Evolutionary conservation across 2,888 invertebrate species (phyloP), one percentile per base, ranked within the genome.

Genomic region (Blastobasis adustella): DNA sequence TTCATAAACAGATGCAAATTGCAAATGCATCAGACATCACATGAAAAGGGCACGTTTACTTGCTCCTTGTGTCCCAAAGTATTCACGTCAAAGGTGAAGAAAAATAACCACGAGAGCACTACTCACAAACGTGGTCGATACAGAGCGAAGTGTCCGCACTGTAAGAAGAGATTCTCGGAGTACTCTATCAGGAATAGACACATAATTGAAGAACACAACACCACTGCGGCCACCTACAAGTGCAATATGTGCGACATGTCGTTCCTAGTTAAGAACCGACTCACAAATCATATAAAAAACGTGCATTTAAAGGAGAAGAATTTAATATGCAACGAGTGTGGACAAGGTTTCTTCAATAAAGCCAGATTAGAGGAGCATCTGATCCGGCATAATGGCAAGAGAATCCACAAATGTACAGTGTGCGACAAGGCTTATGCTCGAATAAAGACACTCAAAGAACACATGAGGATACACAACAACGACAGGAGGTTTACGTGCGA

Each of bases 381-480:
- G 87, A 67, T 87, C 0, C 82, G 79, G 4, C 87, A 88, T 57
- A 81, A 79, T 7, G 87, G 86, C 0, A 82, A 86, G 37, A 64
- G 79, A 9, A 79, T 83, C 0, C 82, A 76, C 43, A 79, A 82
- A 41, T 87, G 87, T 54, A 72, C 64, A 0, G 79, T 85, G 0
- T 87, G 87, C 46, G 56, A 62, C 0, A 87, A 86, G 36, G 76
- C 86, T 0, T 87, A 85, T 45, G 85, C 86, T 0, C 71, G 87
- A 37, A 85, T 83, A 56, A 86, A 86, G 44, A 87, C 86, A 0
- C 50, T 87, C 5, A 59, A 79, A 0, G 84, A 86, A 49, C 86
- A 87, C 58, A 81, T 86, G 82, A 44, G 85, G n/a, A 86, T 86
- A 4, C 87, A 87, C 52, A 81, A 83, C 51, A 83, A 87, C 51